Evolutionary conservation across 2,888 invertebrate species (phyloP).

Genomic region (Blastobasis lacticolella): DNA sequence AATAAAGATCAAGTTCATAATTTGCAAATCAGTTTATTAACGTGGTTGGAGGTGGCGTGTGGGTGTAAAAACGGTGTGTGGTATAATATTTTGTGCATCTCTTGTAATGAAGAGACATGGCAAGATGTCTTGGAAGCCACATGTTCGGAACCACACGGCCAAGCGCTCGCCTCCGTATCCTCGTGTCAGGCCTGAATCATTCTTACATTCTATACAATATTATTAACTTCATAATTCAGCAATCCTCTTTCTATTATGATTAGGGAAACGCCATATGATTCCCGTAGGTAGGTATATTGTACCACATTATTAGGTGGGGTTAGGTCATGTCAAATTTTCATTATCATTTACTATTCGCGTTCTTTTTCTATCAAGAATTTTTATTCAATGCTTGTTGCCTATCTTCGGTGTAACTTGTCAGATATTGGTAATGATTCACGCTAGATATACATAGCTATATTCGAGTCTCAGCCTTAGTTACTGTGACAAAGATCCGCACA

Average conservation of each 20-base stretch:
- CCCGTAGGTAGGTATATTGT: conserved; percentile 11
- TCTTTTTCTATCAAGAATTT: no score
- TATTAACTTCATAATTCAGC: no score
- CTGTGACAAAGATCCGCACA: no score
- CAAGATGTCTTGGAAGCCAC: conserved; percentile 66
- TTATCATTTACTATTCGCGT: no score
- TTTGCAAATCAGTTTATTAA: conserved; percentile 20
- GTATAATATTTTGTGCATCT: conserved; percentile 32
- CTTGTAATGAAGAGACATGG: conserved; percentile 38
- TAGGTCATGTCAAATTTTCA: conserved; percentile 36
- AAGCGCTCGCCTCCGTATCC: conserved; percentile 27
- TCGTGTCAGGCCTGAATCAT: conserved; percentile 27
- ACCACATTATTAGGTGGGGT: conserved; percentile 40
- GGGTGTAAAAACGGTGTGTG: conserved; percentile 32
- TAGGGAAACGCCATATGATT: no score
- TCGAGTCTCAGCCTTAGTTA: no score
- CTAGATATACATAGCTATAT: no score
- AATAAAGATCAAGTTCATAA: conserved; percentile 39
- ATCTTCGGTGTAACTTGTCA: conserved; percentile 20
- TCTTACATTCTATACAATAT: no score
- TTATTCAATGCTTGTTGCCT: neutral
- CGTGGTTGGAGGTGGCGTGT: conserved; percentile 31
- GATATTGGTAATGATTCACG: conserved; percentile 17
- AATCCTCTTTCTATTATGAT: no score
- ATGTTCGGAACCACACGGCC: conserved; percentile 56